These are phyloP conservation scores for Nycticebus coucang DNA, from an alignment of 2,113 vertebrate species.

Conservation along the genomic window DNA sequence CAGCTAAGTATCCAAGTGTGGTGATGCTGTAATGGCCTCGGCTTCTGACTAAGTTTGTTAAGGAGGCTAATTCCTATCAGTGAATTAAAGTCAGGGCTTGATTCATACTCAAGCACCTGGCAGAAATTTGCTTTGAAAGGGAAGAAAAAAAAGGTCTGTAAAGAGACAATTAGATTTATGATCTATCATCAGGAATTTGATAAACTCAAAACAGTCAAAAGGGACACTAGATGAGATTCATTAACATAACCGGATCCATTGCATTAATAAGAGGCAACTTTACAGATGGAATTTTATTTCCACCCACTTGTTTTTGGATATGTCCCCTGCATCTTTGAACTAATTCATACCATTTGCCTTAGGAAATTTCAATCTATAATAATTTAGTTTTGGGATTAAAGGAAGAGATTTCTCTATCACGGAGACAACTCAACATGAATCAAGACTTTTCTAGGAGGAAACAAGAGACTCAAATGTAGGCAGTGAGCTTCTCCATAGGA, in stretches of 20 bases:
- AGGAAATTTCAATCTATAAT: conserved; percentile 13
- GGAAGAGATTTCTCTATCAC: conserved; percentile 41
- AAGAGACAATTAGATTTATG: conserved; percentile 67
- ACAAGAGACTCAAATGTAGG: conserved; percentile 39
- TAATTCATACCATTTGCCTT: background rate
- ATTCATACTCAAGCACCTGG: conserved; percentile 55
- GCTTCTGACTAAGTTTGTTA: conserved; percentile 61
- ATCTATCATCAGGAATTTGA: conserved; percentile 65
- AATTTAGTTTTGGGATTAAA: conserved; percentile 43
- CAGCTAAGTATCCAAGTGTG: background rate
- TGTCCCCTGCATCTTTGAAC: background rate
- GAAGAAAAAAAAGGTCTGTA: background rate
- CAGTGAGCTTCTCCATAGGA: conserved; percentile 6
- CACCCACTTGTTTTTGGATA: conserved; percentile 3
- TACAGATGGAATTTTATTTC: conserved; percentile 46
- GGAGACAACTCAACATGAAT: background rate
- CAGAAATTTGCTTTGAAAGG: conserved; percentile 59
- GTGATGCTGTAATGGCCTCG: background rate
- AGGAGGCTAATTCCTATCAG: conserved; percentile 51
- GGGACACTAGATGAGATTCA: background rate
- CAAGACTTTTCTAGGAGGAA: conserved; percentile 23
- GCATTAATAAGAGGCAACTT: conserved; percentile 42
- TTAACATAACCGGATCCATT: conserved; percentile 47
- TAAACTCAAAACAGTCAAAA: conserved; percentile 56
- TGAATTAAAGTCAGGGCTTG: conserved; percentile 62